Evolutionary conservation across 2,888 invertebrate genomes (phyloP).

Genomic region (Latrodectus hesperus): DNA sequence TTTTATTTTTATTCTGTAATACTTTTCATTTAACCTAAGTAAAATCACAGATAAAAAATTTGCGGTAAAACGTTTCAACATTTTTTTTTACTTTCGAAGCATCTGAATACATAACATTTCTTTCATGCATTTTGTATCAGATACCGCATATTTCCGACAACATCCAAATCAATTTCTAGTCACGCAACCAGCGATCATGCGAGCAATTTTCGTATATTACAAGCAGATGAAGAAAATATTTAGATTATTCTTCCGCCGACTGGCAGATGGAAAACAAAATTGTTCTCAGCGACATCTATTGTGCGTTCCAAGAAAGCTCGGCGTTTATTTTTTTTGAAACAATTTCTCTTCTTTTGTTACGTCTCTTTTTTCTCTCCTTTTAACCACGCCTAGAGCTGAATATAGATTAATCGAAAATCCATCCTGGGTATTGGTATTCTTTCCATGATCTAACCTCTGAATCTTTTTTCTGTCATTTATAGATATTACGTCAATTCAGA

Average conservation of each 20-base stretch:
- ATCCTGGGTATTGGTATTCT: conserved; percentile 56
- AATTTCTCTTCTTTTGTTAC: conserved; percentile 25
- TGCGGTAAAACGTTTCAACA: too few species aligned
- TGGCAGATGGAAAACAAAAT: conserved; percentile 33
- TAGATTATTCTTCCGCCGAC: conserved; percentile 11
- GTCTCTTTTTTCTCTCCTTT: conserved; percentile 5
- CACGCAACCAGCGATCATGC: conserved; percentile 27
- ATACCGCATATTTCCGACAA: conserved; percentile 26
- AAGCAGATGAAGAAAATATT: too few species aligned
- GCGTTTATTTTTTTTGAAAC: conserved; percentile 30
- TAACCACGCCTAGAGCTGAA: conserved; percentile 40
- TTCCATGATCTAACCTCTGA: conserved; percentile 37
- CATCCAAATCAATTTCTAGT: conserved; percentile 50
- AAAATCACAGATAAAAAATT: too few species aligned
- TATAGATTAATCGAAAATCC: conserved; percentile 65
- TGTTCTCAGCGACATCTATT: conserved; percentile 42
- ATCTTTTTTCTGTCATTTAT: background rate
- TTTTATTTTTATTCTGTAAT: too few species aligned
- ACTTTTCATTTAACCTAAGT: too few species aligned
- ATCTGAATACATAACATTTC: background rate
- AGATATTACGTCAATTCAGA: conserved; percentile 2
- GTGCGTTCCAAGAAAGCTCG: conserved; percentile 45
- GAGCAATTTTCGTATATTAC: conserved; percentile 34
- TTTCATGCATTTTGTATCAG: conserved; percentile 35
- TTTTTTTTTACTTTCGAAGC: too few species aligned